Evolutionary conservation across 2,797 vertebrate species (phyloP).

Genomic region (Coilia nasus): DNA sequence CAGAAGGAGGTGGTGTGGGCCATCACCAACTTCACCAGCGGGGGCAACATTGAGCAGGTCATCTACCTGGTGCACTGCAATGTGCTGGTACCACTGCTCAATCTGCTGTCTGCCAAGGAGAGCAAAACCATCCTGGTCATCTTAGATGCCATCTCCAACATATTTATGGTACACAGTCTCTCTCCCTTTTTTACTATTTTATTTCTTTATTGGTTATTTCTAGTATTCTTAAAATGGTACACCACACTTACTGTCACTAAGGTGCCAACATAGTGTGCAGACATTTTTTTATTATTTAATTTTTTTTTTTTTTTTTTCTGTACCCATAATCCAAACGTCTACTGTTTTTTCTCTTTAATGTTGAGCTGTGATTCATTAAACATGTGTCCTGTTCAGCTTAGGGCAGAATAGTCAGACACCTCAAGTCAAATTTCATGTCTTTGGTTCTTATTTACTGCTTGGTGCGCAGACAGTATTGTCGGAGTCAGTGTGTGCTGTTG

Average conservation of each 20-base stretch:
- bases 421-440: no score
- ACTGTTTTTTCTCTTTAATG: no score
- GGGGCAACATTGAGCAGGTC: constrained; percentile 92
- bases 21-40: constrained; percentile 95
- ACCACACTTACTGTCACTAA: no score
- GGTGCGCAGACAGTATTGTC: no score
- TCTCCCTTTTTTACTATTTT: not conserved
- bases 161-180: constrained; percentile 81
- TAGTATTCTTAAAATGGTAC: no score
- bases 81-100: constrained; percentile 86
- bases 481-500: not conserved
- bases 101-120: constrained; percentile 87
- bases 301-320: no score
- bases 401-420: no score
- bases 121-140: constrained; percentile 93
- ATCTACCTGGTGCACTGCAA: constrained; percentile 90
- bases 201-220: not conserved
- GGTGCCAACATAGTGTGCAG: no score
- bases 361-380: no score
- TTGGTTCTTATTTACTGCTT: not conserved
- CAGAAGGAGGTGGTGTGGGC: constrained; percentile 98
- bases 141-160: constrained; percentile 91
- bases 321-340: not conserved
- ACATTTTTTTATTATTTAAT: no score
- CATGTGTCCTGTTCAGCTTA: no score